Evolutionary conservation across 2,888 invertebrate species (phyloP), one percentile per base, ranked within the genome.

Genomic region (Clistopyga incitator): DNA sequence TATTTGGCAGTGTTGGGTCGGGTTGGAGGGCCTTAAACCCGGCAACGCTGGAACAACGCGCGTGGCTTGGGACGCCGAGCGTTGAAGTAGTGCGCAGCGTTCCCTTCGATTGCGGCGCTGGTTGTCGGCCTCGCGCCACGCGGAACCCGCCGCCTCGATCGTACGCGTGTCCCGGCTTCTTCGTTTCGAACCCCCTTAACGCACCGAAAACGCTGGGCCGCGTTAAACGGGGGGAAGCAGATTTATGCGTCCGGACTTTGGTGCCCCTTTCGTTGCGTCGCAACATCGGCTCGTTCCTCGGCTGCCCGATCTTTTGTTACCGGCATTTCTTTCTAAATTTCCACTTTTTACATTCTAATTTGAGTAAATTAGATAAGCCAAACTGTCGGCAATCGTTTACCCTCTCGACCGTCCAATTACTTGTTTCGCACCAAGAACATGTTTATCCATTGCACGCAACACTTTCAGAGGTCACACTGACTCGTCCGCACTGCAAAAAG

Each of bases 241-340:
- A 72, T 72, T 72, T 72, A 59, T 72, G 71, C 45, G 56, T 72
- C 71, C 71, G 54, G 71, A 25, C 25, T 50, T 23, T 18, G 50
- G 8, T 68, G 50, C 50, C 23, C 23, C 23, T 25, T 45, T 25
- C n/a, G n/a, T 20, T 42, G 56, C 59, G 71, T 59, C 38, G 71
- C 71, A 56, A 72, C 56, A 59, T 68, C 4, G 2, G 20, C 56
- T 50, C 34, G 11, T 18, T 13, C 34, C 20, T 13, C 52, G 38
- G 68, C 18, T 52, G 20, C 13, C 18, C 38, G 38, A 38, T 18
- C 50, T 18, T 18, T 50, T 52, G 23, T 50, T 52, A 3, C 34
- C 18, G 68, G 25, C 50, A 52, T 29, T 50, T 29, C 1, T n/a
- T n/a, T n/a, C n/a, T n/a, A n/a, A n/a, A n/a, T n/a, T n/a, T n/a